Percentiles rank a stretch among this genome's conserved stretches.
These are phyloP conservation scores for Bembecia ichneumoniformis DNA, from an alignment of 2,888 invertebrate species.

Conservation along the genomic window DNA sequence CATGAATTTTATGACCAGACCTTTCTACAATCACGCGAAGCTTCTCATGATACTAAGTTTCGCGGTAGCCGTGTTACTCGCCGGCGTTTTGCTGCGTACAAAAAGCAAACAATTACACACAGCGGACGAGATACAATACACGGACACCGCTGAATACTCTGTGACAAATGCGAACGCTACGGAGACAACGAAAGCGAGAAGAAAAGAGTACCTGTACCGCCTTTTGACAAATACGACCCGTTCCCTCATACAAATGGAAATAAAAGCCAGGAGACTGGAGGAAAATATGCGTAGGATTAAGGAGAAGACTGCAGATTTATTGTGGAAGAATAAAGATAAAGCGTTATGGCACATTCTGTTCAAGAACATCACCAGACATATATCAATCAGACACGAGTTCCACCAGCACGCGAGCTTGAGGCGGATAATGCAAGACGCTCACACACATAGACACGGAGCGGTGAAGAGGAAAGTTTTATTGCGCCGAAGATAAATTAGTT, in stretches of 20 bases:
- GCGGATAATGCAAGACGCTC: conserved; percentile 58
- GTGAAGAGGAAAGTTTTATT: conserved; percentile 41
- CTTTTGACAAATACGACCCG: conserved; percentile 71
- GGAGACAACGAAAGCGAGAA: conserved; percentile 48
- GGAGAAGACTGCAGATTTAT: conserved; percentile 70
- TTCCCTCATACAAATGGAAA: conserved; percentile 72
- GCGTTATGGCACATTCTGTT: conserved; percentile 69
- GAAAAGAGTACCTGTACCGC: conserved; percentile 69
- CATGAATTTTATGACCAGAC: conserved; percentile 61
- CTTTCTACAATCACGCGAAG: conserved; percentile 52
- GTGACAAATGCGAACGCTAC: conserved; percentile 50
- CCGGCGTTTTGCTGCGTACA: conserved; percentile 44
- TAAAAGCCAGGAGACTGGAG: conserved; percentile 69
- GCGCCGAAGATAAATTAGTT: conserved; percentile 11
- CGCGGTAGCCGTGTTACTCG: conserved; percentile 38
- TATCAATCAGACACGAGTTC: conserved; percentile 65
- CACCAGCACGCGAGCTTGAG: conserved; percentile 62
- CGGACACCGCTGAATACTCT: conserved; percentile 37
- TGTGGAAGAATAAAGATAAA: conserved; percentile 71
- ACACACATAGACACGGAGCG: conserved; percentile 32
- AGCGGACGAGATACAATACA: conserved; percentile 24
- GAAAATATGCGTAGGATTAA: conserved; percentile 73
- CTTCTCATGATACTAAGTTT: conserved; percentile 52
- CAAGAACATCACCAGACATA: conserved; percentile 68
- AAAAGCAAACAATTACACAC: conserved; percentile 35